Percentiles rank a stretch among this genome's conserved stretches.
phyloP scores from a whole-genome alignment of 2,797 vertebrate species.

The Sternarchorhynchus goeldii region DNA sequence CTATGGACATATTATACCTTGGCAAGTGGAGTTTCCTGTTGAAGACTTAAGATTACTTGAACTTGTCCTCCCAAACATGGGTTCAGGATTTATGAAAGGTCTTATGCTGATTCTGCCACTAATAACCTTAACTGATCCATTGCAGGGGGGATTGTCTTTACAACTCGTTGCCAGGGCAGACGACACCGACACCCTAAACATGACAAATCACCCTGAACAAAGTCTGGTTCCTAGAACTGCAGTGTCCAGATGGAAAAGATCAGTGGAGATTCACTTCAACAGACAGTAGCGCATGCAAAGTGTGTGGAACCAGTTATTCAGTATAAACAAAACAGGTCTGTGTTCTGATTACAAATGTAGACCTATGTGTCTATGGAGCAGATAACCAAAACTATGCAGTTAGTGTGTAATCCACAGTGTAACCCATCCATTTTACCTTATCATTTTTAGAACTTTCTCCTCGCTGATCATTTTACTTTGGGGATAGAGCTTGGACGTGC shows the following conservation, averaged over 20 bases:
- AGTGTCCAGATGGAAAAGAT: background rate
- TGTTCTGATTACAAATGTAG: background rate
- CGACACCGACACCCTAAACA: constrained; percentile 36
- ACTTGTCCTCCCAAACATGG: constrained; percentile 3
- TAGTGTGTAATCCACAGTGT: background rate
- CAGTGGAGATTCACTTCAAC: background rate
- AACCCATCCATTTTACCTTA: constrained; percentile 32
- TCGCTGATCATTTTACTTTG: constrained; percentile 13
- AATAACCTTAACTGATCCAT: constrained; percentile 20
- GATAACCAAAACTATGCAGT: background rate
- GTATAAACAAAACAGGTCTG: background rate
- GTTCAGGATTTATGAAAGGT: constrained; percentile 34
- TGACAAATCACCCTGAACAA: constrained; percentile 18
- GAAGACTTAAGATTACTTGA: constrained; percentile 31
- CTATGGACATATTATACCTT: background rate
- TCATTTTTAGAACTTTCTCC: constrained; percentile 24
- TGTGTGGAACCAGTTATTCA: background rate
- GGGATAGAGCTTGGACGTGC: constrained; percentile 18
- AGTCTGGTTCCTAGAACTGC: constrained; percentile 5
- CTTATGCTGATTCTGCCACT: constrained; percentile 32
- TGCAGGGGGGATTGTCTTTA: constrained; percentile 7
- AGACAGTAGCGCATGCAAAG: background rate
- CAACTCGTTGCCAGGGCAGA: background rate
- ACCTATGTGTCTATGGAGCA: background rate
- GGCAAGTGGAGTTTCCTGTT: background rate